phyloP scores from a whole-genome alignment of 1,140 invertebrate species.

The Hestina assimilis region DNA sequence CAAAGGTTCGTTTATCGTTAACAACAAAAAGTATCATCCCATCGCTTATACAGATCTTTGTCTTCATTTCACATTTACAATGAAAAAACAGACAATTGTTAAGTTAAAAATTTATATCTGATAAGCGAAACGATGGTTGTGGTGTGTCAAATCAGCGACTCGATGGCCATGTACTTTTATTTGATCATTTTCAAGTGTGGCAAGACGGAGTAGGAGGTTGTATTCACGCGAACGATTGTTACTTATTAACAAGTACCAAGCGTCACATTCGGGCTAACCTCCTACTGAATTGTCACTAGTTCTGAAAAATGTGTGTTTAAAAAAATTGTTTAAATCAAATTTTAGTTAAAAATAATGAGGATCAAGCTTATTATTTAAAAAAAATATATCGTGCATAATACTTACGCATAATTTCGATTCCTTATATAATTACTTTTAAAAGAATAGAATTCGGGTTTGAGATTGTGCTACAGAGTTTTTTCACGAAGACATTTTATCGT shows the following conservation, averaged over 20 bases:
- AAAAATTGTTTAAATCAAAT: slow-evolving; percentile 19
- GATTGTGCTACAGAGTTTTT: no score
- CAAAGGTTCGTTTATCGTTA: slow-evolving; percentile 46
- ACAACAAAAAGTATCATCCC: slow-evolving; percentile 52
- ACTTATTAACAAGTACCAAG: slow-evolving; percentile 58
- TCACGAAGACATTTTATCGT: slow-evolving; percentile 1
- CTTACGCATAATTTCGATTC: slow-evolving; percentile 3
- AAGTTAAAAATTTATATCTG: slow-evolving; percentile 32
- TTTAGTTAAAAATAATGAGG: slow-evolving; percentile 15
- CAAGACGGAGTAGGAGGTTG: slow-evolving; percentile 66
- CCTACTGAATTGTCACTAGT: slow-evolving; percentile 71
- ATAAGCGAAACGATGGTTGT: slow-evolving; percentile 70
- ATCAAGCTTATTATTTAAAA: slow-evolving; percentile 13
- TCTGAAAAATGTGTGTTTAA: slow-evolving; percentile 39
- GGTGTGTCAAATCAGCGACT: slow-evolving; percentile 75
- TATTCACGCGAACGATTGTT: slow-evolving; percentile 58
- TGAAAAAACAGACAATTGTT: slow-evolving; percentile 12
- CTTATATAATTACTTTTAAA: background rate
- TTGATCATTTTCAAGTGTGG: slow-evolving; percentile 55
- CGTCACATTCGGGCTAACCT: slow-evolving; percentile 59
- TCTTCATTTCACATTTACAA: slow-evolving; percentile 14
- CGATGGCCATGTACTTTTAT: slow-evolving; percentile 68
- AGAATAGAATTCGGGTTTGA: no score
- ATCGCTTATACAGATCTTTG: slow-evolving; percentile 53
- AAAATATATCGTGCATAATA: slow-evolving; percentile 10